Evolutionary conservation across 2,797 vertebrate species (phyloP).

Genomic region (Macropus fuliginosus): DNA sequence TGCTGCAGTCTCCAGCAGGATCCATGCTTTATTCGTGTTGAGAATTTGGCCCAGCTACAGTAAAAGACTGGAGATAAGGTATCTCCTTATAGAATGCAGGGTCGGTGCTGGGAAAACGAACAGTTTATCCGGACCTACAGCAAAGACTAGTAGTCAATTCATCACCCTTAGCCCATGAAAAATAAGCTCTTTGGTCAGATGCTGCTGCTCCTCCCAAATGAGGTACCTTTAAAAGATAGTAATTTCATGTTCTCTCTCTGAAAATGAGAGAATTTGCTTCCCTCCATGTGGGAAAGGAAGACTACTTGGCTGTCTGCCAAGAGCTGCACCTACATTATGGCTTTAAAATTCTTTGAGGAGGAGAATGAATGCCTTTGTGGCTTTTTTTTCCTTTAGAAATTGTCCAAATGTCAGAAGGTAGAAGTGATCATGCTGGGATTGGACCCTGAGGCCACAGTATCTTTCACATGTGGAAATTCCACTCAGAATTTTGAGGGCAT

Average conservation of each 20-base stretch:
- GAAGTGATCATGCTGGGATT: not conserved
- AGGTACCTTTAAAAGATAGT: not conserved
- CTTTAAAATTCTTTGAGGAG: not conserved
- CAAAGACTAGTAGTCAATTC: not conserved
- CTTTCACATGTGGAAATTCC: not conserved
- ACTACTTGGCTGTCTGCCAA: not conserved
- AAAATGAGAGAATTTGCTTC: not conserved
- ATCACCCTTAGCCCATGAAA: conserved; percentile 17
- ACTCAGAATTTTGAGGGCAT: not conserved
- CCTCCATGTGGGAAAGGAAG: not conserved
- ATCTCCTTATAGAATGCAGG: not conserved
- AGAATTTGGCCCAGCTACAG: not conserved
- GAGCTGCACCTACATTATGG: not conserved
- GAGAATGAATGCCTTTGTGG: not conserved
- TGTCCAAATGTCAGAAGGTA: conserved; percentile 8
- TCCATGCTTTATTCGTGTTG: not conserved
- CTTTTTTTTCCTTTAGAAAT: conserved; percentile 20
- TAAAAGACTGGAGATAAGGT: not conserved
- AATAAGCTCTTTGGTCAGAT: not conserved
- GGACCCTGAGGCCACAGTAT: not conserved
- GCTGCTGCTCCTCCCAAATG: not conserved
- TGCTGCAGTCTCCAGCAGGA: not conserved
- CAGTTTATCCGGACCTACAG: conserved; percentile 20
- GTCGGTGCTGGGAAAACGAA: not conserved
- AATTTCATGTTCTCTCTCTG: not conserved